Percentiles rank a stretch among this genome's conserved stretches.
Evolutionary conservation across 2,888 invertebrate species (phyloP).

Genomic region (Melanargia galathea): DNA sequence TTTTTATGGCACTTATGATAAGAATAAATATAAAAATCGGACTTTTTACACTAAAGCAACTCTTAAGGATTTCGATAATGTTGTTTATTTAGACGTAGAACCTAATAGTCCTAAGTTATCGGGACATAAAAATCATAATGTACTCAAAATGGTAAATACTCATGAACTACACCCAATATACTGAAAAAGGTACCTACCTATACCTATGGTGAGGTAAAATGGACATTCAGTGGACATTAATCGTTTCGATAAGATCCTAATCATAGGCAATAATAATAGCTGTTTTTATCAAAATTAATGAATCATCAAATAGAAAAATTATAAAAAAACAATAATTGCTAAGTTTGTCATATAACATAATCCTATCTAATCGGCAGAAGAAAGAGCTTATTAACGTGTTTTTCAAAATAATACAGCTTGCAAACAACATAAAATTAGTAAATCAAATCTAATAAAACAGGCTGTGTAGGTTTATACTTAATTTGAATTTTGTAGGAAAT

Average conservation of each 20-base stretch:
- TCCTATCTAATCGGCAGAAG: not conserved
- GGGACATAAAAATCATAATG: no score
- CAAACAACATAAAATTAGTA: not conserved
- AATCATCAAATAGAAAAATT: not conserved
- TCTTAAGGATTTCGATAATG: no score
- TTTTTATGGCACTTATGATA: no score
- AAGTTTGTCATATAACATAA: not conserved
- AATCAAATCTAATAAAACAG: not conserved
- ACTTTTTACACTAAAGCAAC: no score
- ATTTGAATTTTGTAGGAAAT: slow-evolving; percentile 14
- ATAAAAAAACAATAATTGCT: not conserved
- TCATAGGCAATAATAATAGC: no score
- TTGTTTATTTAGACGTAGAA: no score
- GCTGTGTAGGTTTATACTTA: not conserved
- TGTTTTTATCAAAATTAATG: not conserved
- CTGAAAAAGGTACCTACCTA: no score
- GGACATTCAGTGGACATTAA: not conserved
- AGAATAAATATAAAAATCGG: no score
- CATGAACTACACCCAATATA: no score
- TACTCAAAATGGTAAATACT: no score
- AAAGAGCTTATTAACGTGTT: not conserved
- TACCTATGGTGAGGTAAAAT: not conserved
- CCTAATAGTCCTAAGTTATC: no score
- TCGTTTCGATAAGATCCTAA: not conserved
- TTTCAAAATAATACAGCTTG: not conserved